Percentiles rank a stretch among this genome's conserved stretches.
phyloP scores from a whole-genome alignment of 2,113 vertebrate species.

The Rousettus leschenaultii region DNA sequence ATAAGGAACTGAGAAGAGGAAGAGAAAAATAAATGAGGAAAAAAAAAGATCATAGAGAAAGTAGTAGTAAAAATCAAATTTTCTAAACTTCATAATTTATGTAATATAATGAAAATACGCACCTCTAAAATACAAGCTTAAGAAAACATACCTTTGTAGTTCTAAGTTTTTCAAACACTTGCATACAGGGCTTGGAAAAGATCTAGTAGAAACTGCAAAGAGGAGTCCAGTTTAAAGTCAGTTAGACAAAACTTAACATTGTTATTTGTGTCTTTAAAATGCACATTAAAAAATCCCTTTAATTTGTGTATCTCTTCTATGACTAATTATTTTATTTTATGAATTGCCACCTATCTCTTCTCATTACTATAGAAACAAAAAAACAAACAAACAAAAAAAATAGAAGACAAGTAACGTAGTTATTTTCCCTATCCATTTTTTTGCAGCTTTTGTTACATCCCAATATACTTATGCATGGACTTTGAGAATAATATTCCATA shows the following conservation, averaged over 20 bases:
- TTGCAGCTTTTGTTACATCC: neutral
- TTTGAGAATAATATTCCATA: neutral
- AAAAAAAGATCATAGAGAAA: neutral
- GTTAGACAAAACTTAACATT: neutral
- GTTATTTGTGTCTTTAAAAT: neutral
- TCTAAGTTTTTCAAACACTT: neutral
- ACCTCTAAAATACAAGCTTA: neutral
- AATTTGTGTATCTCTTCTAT: neutral
- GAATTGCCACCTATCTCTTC: neutral
- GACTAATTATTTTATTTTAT: constrained; percentile 5
- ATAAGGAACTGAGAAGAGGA: constrained; percentile 27
- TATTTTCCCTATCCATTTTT: neutral
- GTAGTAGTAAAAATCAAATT: neutral
- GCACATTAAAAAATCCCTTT: neutral
- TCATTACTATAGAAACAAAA: neutral
- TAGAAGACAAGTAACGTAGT: neutral
- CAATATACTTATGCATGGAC: neutral
- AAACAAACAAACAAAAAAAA: neutral
- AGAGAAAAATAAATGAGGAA: neutral
- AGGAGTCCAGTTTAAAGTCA: neutral
- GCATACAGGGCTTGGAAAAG: neutral
- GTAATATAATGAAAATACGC: neutral
- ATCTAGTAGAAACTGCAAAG: neutral
- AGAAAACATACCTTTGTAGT: neutral
- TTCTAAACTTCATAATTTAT: neutral